A percentile compares a stretch with the other conserved stretches of the same genome.
Conservation (phyloP, 2,113 vertebrate genomes). For the Carollia perspicillata region DNA sequence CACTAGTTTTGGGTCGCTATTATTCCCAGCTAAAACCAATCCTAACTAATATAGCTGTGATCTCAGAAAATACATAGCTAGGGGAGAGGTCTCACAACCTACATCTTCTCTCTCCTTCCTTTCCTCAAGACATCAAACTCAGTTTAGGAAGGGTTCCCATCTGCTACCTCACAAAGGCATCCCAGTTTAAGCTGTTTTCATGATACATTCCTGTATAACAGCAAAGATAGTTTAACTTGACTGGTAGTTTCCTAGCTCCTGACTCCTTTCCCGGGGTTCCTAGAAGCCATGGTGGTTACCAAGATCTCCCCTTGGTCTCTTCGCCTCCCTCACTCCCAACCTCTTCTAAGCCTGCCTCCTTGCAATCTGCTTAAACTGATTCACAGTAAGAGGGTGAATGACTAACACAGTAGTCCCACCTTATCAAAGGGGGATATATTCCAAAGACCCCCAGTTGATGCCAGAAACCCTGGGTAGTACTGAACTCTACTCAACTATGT, state of each 20-base stretch:
- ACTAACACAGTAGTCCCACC: not conserved
- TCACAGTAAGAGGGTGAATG: conserved; percentile 1
- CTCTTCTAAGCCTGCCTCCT: not conserved
- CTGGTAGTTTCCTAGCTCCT: not conserved
- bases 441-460: not conserved
- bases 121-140: not conserved
- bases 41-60: not conserved
- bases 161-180: not conserved
- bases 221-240: not conserved
- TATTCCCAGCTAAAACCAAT: not conserved
- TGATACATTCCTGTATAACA: not conserved
- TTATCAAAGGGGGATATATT: not conserved
- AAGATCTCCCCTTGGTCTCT: not conserved
- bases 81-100: not conserved
- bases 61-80: conserved; percentile 1
- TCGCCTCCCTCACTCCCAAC: not conserved
- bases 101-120: not conserved
- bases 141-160: not conserved
- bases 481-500: not conserved
- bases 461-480: not conserved
- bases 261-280: not conserved
- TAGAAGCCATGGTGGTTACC: not conserved
- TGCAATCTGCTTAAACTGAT: not conserved
- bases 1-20: not conserved
- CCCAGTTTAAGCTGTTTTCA: not conserved